phyloP scores from a whole-genome alignment of 1,140 invertebrate species.

The Eumaeus atala region DNA sequence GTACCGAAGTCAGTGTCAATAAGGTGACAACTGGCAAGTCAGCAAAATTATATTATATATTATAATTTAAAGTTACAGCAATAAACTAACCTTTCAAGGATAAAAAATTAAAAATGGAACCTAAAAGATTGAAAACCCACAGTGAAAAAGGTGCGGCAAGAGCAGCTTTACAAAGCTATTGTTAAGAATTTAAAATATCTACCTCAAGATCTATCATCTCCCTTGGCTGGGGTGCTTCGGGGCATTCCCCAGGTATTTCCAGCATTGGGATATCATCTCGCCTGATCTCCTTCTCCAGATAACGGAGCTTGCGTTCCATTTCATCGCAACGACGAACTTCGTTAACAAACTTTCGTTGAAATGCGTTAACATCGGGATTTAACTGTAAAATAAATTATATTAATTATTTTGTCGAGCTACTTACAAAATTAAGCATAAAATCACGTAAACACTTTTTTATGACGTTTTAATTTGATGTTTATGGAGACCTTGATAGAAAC shows the following conservation, averaged over 20 bases:
- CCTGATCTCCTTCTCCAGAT: conserved; percentile 98
- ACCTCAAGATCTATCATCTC: conserved; percentile 99
- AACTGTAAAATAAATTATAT: conserved; percentile 74
- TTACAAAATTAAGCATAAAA: background rate
- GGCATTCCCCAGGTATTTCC: conserved; percentile 95
- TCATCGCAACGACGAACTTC: conserved; percentile 96
- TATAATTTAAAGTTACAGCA: too few relatives aligned
- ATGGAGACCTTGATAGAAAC: too few relatives aligned
- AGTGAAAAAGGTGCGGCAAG: too few relatives aligned
- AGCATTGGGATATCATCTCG: conserved; percentile 98
- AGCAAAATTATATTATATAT: too few relatives aligned
- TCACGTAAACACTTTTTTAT: too few relatives aligned
- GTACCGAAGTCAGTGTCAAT: too few relatives aligned
- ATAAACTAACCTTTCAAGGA: too few relatives aligned
- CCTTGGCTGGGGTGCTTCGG: conserved; percentile 96
- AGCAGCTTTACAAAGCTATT: too few relatives aligned
- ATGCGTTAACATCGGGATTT: conserved; percentile 95
- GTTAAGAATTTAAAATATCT: conserved; percentile 15
- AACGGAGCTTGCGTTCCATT: conserved; percentile 96
- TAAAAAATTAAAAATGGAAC: too few relatives aligned
- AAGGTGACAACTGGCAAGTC: too few relatives aligned
- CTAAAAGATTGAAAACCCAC: too few relatives aligned
- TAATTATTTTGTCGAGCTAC: background rate
- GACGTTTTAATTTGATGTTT: too few relatives aligned
- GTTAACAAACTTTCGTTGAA: conserved; percentile 96